A percentile compares a stretch with the other conserved stretches of the same genome.
phyloP scores from a whole-genome alignment of 1,140 invertebrate species.

The Medauroidea extradentata region DNA sequence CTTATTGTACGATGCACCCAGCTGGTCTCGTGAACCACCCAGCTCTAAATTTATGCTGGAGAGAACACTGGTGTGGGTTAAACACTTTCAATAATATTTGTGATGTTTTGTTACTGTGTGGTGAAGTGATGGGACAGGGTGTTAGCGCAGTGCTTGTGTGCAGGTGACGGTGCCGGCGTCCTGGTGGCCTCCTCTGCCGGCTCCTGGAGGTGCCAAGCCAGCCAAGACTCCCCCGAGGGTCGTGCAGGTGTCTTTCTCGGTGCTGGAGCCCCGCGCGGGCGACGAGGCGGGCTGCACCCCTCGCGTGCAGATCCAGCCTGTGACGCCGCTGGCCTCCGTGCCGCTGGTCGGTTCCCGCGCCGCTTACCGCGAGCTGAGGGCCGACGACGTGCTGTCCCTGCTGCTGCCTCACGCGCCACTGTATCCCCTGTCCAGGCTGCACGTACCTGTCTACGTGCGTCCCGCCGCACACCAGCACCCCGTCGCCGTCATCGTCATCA shows the following conservation, averaged over 20 bases:
- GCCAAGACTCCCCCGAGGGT: conserved; percentile 61
- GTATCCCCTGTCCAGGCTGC: conserved; percentile 81
- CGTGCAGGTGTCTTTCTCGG: conserved; percentile 76
- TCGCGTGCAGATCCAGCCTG: conserved; percentile 70
- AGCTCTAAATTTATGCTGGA: too few species aligned
- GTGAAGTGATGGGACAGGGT: too few species aligned
- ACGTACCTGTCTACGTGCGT: conserved; percentile 81
- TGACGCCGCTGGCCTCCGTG: conserved; percentile 64
- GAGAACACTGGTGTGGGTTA: too few species aligned
- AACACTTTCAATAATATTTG: too few species aligned
- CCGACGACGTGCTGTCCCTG: conserved; percentile 74
- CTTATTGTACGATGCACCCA: too few species aligned
- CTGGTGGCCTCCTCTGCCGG: conserved; percentile 78
- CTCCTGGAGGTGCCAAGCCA: conserved; percentile 40
- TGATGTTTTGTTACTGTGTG: too few species aligned
- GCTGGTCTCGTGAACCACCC: too few species aligned
- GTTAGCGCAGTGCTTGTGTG: too few species aligned
- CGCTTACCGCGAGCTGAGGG: conserved; percentile 73
- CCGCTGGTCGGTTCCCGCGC: conserved; percentile 69
- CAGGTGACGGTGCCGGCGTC: conserved; percentile 66
- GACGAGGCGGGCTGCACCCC: conserved; percentile 52
- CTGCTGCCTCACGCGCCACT: conserved; percentile 81
- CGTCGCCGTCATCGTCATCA: conserved; percentile 75
- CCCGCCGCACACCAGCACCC: conserved; percentile 45
- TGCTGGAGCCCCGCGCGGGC: conserved; percentile 60